Base-by-base conservation (phyloP, 2,888 invertebrate species). In the Dusona sp. region DNA sequence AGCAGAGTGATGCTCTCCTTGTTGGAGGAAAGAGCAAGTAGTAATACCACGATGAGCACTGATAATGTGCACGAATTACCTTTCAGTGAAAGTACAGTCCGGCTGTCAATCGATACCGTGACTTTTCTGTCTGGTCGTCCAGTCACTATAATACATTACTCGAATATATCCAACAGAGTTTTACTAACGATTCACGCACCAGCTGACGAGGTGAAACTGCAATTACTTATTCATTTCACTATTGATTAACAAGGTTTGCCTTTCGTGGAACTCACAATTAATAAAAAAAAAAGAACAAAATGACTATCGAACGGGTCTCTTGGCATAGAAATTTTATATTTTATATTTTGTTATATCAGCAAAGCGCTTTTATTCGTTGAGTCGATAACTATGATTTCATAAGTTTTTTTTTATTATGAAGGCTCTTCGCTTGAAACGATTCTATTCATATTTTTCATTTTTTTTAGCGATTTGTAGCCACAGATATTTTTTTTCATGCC, bases 61-160 rank as follows among this genome's bases (percentile, higher is more conserved):
- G 79, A 87, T 54, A 51, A 92, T 83, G 88, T 90, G n/a, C 92
- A 92, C 64, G 92, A 94, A 73, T 90, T 95, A 79, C 94, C 95
- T 1, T 95, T 96, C 88, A 95, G 95, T 86, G 94, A 95, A 75
- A 95, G 95, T 16, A 94, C 93, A 70, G 91, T 95, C 1, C 89
- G 93, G 54, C 94, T 95, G 25, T 93, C 94, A 72, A 92, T 94
- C 81, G 92, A 93, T 88, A 90, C 90, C 25, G 88, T 94, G 29
- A 91, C 93, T 16, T 94, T 95, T 90, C 90, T 95, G 70, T 91
- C 92, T 81, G 91, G 93, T 45, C 92, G 95, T 87, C 88, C 92
- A 70, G 93, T 96, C 13, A 92, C 91, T 38, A 92, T 92, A 84
- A 91, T 95, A 33, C 90, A 94, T 38, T 95, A 95, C 90, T 94